Evolutionary conservation across 2,888 invertebrate genomes (phyloP).

Genomic region (Gibbula magus): DNA sequence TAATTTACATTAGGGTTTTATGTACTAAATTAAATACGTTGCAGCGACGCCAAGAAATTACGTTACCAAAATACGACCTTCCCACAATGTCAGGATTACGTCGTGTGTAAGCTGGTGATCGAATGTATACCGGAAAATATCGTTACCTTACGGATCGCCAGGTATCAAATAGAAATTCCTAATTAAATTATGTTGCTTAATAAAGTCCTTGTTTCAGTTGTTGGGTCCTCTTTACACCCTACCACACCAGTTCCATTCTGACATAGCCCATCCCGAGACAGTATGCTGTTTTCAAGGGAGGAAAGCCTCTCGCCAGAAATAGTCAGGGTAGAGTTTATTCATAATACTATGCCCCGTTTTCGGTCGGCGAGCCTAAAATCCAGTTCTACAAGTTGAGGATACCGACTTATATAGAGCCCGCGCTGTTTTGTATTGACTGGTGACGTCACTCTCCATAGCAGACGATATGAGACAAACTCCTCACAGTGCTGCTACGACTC

Average conservation of each 20-base stretch:
- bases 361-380: constrained; percentile 10
- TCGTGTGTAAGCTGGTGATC: too few relatives aligned
- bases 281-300: constrained; percentile 5
- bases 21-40: too few relatives aligned
- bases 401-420: background rate
- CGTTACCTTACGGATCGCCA: background rate
- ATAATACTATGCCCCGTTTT: background rate
- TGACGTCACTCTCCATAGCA: constrained; percentile 10
- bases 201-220: too few relatives aligned
- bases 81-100: too few relatives aligned
- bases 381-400: constrained; percentile 14
- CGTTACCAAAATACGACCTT: too few relatives aligned
- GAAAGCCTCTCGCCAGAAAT: constrained; percentile 21
- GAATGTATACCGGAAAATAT: too few relatives aligned
- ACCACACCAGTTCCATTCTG: background rate
- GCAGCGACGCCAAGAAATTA: too few relatives aligned
- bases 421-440: background rate
- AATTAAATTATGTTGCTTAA: too few relatives aligned
- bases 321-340: constrained; percentile 5
- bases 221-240: background rate
- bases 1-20: too few relatives aligned
- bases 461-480: background rate
- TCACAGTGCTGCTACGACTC: too few relatives aligned
- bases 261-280: constrained; percentile 14
- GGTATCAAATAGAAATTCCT: background rate